Evolutionary conservation across 2,113 vertebrate species (phyloP), one percentile per base, ranked within the genome.

Genomic region (Cranoglanis bouderius): DNA sequence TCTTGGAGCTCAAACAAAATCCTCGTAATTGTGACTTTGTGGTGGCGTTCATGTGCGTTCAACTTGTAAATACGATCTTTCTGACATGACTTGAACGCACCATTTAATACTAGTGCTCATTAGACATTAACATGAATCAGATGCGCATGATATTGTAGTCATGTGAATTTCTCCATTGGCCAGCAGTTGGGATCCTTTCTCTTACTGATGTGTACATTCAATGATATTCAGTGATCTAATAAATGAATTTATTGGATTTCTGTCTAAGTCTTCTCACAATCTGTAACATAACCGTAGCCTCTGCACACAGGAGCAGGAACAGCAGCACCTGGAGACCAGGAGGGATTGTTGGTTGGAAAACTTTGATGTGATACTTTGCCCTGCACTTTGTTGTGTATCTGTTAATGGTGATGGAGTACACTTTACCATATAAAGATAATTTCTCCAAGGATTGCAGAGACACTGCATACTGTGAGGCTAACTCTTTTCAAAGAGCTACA

Each of bases 331-430:
- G n/a, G n/a, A 82, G 38, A 46, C 83, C 77, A 57, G 78, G 59
- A 86, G 51, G 53, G 78, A 88, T 83, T 49, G 26, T 80, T 83
- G 84, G 43, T 85, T 86, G 72, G 46, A 90, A 90, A 86, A 86
- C 65, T 65, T 49, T 85, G 57, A 87, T 82, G 16, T 43, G 83
- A 43, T 40, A 35, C 65, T 46, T 83, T 80, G 63, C 14, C 80
- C 40, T 77, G 63, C 67, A 40, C 86, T 38, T 89, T 85, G 55
- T 85, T 83, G 32, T 75, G 74, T 63, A 24, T 38, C 63, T 55
- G 70, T 61, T 87, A 87, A 86, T 78, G 59, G 63, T 85, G 86
- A 89, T 86, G 84, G 83, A 84, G 85, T 84, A 84, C 70, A 84
- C 61, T 84, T 65, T 88, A 77, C 84, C 53, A 70, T 74, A 32